Evolutionary conservation across 1,140 invertebrate species (phyloP), one percentile per base, ranked within the genome.

Genomic region (Phymorhynchus buccinoides): DNA sequence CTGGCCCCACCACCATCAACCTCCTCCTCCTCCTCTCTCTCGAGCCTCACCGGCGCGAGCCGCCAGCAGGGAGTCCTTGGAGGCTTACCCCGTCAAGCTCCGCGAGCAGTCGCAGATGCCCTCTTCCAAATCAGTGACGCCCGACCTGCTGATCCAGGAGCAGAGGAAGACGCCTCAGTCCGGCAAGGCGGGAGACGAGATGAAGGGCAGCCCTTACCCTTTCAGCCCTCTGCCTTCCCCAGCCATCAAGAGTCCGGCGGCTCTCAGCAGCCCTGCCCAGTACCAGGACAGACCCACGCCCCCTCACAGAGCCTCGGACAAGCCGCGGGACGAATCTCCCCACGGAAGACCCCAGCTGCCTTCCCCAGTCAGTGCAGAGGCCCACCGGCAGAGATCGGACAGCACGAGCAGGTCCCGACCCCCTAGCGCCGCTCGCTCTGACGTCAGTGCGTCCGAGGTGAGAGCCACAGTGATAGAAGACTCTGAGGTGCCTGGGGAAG

Each of bases 351-450:
- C 30, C 30, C n/a, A n/a, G n/a, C 30, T 71, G 30, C 30, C 68
- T 2, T 71, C 68, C 68, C 68, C 73, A 37, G 37, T 3, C 1
- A 27, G 16, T 41, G 68, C 68, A 9, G 68, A 71, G 35, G 14
- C 68, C 3, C 22, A 7, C 9, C 30, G 75, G 75, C 75, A 16
- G 12, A 9, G 75, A 14, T 39, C 75, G 37, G 75, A 52, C 77
- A 79, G 77, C 77, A 27, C 77, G 4, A 44, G 42, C 2, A 42
- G 44, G 3, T 79, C 77, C 30, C 27, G 77, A 32, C 77, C 77
- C 9, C 77, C 77, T n/a, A 79, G 77, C 32, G 77, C 44, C 14
- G 41, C 77, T 14, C 77, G 77, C 37, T 75, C 73, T 27, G 73
- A 39, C 9, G 35, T 3, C 32, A 71, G 68, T 22, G 68, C 14